Conservation (phyloP, 2,888 invertebrate species). For the Epiblema foenella region DNA sequence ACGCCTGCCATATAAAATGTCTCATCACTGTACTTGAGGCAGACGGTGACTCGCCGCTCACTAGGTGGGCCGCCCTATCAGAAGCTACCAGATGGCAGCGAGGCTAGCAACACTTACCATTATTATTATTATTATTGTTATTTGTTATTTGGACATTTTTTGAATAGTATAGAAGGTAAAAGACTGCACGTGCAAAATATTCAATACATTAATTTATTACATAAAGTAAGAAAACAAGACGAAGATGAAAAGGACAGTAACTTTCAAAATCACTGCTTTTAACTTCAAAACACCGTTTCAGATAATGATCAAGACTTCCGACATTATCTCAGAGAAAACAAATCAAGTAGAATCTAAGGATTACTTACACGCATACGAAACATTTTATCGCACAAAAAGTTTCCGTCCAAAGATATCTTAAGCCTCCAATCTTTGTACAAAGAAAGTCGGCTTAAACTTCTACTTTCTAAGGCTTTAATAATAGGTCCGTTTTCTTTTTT, state of each 20-base stretch:
- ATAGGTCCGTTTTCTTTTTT: constrained; percentile 59
- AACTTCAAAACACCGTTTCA: constrained; percentile 1
- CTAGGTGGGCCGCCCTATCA: too few species aligned
- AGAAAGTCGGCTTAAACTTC: constrained; percentile 70
- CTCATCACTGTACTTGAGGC: too few species aligned
- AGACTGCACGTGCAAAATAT: neutral
- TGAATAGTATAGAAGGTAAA: too few species aligned
- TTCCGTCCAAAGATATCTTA: constrained; percentile 70
- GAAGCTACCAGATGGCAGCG: too few species aligned
- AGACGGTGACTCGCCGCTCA: too few species aligned
- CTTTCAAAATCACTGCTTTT: constrained; percentile 3
- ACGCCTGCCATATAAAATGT: too few species aligned
- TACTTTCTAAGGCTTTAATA: constrained; percentile 66
- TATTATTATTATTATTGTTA: too few species aligned
- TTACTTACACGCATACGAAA: constrained; percentile 71
- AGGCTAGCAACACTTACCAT: too few species aligned
- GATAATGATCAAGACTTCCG: constrained; percentile 45
- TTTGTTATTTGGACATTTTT: too few species aligned
- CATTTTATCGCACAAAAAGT: constrained; percentile 76
- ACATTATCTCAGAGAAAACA: constrained; percentile 70
- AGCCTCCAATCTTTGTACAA: constrained; percentile 70
- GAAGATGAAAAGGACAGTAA: neutral
- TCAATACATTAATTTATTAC: too few species aligned
- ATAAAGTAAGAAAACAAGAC: neutral
- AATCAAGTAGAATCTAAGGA: constrained; percentile 74